Evolutionary conservation across 2,888 invertebrate species (phyloP).

Genomic region (Perdita meconis): DNA sequence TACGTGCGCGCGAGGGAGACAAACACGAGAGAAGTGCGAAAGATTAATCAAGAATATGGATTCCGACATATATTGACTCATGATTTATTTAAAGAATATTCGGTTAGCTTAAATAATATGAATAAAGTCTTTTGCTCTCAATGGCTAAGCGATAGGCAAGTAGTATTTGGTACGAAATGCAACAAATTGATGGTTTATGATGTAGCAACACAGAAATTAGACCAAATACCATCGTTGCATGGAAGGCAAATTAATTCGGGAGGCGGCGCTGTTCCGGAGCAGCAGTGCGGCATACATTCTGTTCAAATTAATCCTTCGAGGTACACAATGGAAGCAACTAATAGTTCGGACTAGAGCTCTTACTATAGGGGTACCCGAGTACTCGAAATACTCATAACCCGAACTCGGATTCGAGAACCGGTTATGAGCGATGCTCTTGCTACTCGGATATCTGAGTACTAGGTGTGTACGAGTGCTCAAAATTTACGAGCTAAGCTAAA

Average conservation of each 20-base stretch:
- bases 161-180: slow-evolving; percentile 98
- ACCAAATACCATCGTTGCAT: slow-evolving; percentile 94
- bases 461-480: too few species aligned
- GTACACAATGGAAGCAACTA: slow-evolving; percentile 59
- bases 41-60: slow-evolving; percentile 91
- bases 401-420: too few species aligned
- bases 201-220: slow-evolving; percentile 93
- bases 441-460: too few species aligned
- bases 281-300: slow-evolving; percentile 96
- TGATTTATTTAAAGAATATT: slow-evolving; percentile 94
- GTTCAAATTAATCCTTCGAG: slow-evolving; percentile 96
- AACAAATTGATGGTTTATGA: slow-evolving; percentile 98
- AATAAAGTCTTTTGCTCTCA: slow-evolving; percentile 98
- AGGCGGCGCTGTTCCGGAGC: slow-evolving; percentile 86
- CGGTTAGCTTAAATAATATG: slow-evolving; percentile 92
- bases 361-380: too few species aligned
- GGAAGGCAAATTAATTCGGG: slow-evolving; percentile 86
- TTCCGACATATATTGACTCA: slow-evolving; percentile 95
- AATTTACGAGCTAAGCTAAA: too few species aligned
- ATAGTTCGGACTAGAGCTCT: not conserved
- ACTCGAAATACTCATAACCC: too few species aligned
- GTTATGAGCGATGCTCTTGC: too few species aligned
- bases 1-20: slow-evolving; percentile 92
- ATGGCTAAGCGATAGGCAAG: slow-evolving; percentile 97
- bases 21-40: slow-evolving; percentile 89